Evolutionary conservation across 2,113 vertebrate species (phyloP).

Genomic region (Caloenas nicobarica): DNA sequence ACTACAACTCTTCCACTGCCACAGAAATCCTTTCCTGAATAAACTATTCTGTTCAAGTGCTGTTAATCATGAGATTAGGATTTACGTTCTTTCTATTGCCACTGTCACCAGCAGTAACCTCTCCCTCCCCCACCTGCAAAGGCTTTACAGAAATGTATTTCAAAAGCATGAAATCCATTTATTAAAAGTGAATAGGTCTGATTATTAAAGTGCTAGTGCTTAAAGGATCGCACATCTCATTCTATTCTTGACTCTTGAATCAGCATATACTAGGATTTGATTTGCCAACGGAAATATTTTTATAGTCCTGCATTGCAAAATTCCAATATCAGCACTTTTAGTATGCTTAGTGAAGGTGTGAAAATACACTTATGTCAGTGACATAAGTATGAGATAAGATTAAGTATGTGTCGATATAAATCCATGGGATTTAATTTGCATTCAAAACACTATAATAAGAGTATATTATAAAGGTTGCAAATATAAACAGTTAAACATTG

Average conservation of each 20-base stretch:
- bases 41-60: neutral
- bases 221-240: slow-evolving; percentile 27
- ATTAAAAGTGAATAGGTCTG: neutral
- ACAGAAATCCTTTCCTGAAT: neutral
- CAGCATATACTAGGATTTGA: neutral
- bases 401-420: neutral
- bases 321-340: neutral
- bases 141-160: slow-evolving; percentile 13
- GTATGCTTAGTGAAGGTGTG: neutral
- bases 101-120: neutral
- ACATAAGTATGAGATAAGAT: neutral
- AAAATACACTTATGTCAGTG: slow-evolving; percentile 3
- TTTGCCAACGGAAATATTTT: slow-evolving; percentile 26
- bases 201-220: slow-evolving; percentile 19
- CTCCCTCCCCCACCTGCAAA: neutral
- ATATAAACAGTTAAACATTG: neutral
- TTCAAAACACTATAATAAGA: neutral
- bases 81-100: neutral
- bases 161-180: slow-evolving; percentile 26
- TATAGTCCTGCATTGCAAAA: neutral
- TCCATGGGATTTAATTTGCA: neutral
- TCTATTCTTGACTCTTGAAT: slow-evolving; percentile 28
- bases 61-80: neutral
- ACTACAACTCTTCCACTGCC: neutral
- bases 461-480: neutral